Percentiles rank a stretch among this genome's conserved stretches.
These are phyloP conservation scores for Rhodinocichla rosea DNA, from an alignment of 2,113 vertebrate species.

Conservation along the genomic window DNA sequence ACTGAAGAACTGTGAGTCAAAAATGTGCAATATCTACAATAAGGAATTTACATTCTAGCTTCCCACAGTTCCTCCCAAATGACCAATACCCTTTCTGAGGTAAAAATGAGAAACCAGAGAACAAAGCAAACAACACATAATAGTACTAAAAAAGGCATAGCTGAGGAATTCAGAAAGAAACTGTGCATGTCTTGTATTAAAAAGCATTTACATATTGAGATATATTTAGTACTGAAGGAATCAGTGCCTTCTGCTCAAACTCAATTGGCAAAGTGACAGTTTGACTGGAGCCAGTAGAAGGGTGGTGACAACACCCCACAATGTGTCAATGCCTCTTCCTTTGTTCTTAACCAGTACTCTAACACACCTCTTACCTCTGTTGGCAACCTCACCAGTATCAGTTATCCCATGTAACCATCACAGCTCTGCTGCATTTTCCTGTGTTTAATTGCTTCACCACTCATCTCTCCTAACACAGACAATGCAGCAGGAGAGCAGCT, in stretches of 20 bases:
- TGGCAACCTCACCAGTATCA: neutral
- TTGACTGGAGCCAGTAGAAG: neutral
- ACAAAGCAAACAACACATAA: neutral
- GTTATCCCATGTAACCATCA: neutral
- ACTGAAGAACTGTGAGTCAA: slow-evolving; percentile 36
- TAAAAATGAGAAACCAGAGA: neutral
- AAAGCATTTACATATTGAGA: neutral
- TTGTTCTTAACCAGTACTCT: neutral
- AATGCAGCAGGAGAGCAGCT: neutral
- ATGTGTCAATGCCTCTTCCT: neutral
- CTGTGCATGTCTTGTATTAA: neutral
- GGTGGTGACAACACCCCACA: neutral
- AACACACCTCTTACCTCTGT: neutral
- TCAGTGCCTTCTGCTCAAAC: neutral
- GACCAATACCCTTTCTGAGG: slow-evolving; percentile 10
- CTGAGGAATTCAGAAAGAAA: neutral
- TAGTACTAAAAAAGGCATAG: neutral
- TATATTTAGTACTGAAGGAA: neutral
- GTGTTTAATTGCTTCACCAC: neutral
- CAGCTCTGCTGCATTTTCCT: neutral
- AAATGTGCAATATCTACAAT: slow-evolving; percentile 26
- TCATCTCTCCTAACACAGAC: neutral
- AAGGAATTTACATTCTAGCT: slow-evolving; percentile 38
- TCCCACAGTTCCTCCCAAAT: slow-evolving; percentile 40
- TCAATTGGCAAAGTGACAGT: neutral